phyloP scores from a whole-genome alignment of 2,113 vertebrate genomes.

The Chloroceryle aenea region DNA sequence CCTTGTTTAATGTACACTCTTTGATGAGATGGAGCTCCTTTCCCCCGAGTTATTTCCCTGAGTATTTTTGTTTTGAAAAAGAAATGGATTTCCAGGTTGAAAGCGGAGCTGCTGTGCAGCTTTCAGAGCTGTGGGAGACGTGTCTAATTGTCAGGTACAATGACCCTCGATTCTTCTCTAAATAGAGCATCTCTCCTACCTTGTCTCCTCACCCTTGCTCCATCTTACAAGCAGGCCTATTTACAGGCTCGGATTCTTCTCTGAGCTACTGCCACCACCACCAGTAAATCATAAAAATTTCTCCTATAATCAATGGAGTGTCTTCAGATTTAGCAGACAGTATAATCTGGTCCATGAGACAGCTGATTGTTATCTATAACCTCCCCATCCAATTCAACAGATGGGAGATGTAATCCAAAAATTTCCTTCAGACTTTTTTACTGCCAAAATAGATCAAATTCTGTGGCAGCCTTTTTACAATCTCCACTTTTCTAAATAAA shows the following conservation, averaged over 20 bases:
- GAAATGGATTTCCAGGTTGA: constrained; percentile 21
- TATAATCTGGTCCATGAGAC: constrained; percentile 45
- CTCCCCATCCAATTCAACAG: constrained; percentile 23
- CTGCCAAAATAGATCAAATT: constrained; percentile 58
- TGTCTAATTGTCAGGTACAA: background rate
- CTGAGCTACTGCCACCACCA: background rate
- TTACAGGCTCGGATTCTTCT: constrained; percentile 1
- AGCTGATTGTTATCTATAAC: constrained; percentile 64
- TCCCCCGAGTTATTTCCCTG: background rate
- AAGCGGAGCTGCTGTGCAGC: background rate
- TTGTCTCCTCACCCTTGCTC: background rate
- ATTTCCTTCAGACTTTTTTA: constrained; percentile 50
- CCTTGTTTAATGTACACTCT: background rate
- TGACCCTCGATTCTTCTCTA: background rate
- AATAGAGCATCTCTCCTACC: background rate
- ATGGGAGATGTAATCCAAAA: constrained; percentile 54
- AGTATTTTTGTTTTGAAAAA: constrained; percentile 45
- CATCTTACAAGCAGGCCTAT: background rate
- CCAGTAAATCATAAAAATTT: constrained; percentile 49
- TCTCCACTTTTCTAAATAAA: constrained; percentile 62
- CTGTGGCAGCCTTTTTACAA: constrained; percentile 43
- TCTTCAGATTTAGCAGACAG: constrained; percentile 59
- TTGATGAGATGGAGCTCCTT: constrained; percentile 25
- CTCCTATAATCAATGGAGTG: constrained; percentile 48
- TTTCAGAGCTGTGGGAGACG: background rate